Evolutionary conservation across 2,113 vertebrate species (phyloP).

Genomic region (Pyxicephalus adspersus): DNA sequence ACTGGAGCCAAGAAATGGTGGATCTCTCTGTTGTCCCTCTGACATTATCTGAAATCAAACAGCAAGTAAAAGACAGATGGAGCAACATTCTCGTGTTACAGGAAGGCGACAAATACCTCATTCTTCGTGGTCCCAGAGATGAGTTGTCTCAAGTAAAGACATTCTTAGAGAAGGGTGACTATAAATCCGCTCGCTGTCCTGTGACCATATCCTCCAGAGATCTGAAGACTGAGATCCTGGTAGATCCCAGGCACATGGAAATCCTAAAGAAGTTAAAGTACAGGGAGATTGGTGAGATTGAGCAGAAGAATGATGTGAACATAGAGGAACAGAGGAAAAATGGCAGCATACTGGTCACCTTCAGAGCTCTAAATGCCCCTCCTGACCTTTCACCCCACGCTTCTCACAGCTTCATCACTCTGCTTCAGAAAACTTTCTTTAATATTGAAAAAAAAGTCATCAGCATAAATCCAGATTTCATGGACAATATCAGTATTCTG

Average conservation of each 20-base stretch:
- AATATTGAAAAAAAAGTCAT: conserved; percentile 58
- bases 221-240: conserved; percentile 33
- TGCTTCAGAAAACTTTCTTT: conserved; percentile 60
- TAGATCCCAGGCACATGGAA: conserved; percentile 60
- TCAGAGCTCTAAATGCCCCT: conserved; percentile 58
- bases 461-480: conserved; percentile 21
- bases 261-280: conserved; percentile 59
- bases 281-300: conserved; percentile 63
- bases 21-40: too few species aligned
- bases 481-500: background rate
- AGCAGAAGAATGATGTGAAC: conserved; percentile 57
- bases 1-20: too few species aligned
- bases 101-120: too few species aligned
- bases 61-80: too few species aligned
- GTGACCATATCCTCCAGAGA: too few species aligned
- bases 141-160: too few species aligned
- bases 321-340: background rate
- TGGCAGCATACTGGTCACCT: conserved; percentile 39
- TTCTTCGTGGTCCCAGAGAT: too few species aligned
- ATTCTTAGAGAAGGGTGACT: too few species aligned
- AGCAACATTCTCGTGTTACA: too few species aligned
- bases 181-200: too few species aligned
- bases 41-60: too few species aligned
- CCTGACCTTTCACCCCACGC: conserved; percentile 66
- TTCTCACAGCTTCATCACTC: conserved; percentile 62